Evolutionary conservation across 2,888 invertebrate species (phyloP).

Genomic region (Melitaea athalia): DNA sequence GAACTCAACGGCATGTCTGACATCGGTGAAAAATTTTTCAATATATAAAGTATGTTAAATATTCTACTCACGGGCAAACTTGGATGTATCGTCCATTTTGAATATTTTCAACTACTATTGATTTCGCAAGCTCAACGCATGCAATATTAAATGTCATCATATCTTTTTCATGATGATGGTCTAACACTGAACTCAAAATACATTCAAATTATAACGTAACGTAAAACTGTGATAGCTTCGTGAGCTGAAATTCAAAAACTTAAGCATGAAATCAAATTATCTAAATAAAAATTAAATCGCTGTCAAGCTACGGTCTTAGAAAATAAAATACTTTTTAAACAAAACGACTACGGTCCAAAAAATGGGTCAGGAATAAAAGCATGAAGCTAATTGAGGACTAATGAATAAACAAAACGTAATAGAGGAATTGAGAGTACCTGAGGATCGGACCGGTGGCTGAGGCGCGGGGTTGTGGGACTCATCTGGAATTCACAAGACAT

Average conservation of each 20-base stretch:
- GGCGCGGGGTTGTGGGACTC: constrained; percentile 80
- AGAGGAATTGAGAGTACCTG: constrained; percentile 69
- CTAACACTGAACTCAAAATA: background rate
- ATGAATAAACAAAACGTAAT: constrained; percentile 43
- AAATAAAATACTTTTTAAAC: constrained; percentile 7
- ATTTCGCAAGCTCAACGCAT: background rate
- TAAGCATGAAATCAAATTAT: constrained; percentile 3
- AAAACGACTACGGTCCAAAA: constrained; percentile 19
- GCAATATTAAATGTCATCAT: background rate
- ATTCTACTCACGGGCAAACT: background rate
- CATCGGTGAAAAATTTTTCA: constrained; percentile 26
- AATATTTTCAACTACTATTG: background rate
- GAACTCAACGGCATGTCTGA: constrained; percentile 24
- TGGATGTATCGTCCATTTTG: constrained; percentile 4
- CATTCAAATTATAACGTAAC: background rate
- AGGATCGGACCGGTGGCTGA: constrained; percentile 79
- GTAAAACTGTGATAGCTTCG: background rate
- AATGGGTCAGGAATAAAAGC: constrained; percentile 25
- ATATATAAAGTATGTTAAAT: constrained; percentile 16
- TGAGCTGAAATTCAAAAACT: background rate
- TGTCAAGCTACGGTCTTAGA: background rate
- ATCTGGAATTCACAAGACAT: constrained; percentile 82
- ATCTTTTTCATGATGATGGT: background rate
- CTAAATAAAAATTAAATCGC: constrained; percentile 4
- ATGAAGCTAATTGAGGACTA: constrained; percentile 39